Evolutionary conservation across 2,888 invertebrate genomes (phyloP).

Genomic region (Phlogophora meticulosa): DNA sequence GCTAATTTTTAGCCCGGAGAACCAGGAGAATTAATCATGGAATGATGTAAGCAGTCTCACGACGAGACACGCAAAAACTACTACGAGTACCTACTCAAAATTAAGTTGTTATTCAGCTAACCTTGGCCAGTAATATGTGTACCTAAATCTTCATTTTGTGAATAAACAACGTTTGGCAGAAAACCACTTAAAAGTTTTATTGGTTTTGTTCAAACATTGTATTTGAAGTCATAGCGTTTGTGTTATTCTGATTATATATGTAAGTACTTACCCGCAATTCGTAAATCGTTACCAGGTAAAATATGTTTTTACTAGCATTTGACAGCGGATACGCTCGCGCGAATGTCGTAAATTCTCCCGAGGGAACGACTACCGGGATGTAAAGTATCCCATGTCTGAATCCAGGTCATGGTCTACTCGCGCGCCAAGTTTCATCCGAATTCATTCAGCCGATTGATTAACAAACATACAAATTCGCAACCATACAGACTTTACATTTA

Average conservation of each 20-base stretch:
- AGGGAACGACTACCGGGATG: too few relatives aligned
- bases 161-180: conserved; percentile 33
- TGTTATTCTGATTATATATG: conserved; percentile 9
- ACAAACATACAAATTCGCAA: too few relatives aligned
- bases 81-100: neutral
- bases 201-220: conserved; percentile 47
- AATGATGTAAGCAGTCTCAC: neutral
- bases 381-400: too few relatives aligned
- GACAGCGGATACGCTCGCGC: too few relatives aligned
- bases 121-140: conserved; percentile 20
- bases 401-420: too few relatives aligned
- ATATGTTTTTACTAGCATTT: conserved; percentile 5
- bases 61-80: conserved; percentile 8
- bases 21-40: neutral
- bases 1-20: neutral
- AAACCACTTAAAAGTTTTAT: conserved; percentile 51
- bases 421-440: too few relatives aligned
- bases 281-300: conserved; percentile 29
- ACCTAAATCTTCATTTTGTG: conserved; percentile 33
- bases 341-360: too few relatives aligned
- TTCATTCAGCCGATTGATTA: too few relatives aligned
- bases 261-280: neutral
- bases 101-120: conserved; percentile 21
- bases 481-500: too few relatives aligned
- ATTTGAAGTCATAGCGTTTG: conserved; percentile 31